Conservation (phyloP, 2,113 vertebrate genomes). For the Hoplias malabaricus region DNA sequence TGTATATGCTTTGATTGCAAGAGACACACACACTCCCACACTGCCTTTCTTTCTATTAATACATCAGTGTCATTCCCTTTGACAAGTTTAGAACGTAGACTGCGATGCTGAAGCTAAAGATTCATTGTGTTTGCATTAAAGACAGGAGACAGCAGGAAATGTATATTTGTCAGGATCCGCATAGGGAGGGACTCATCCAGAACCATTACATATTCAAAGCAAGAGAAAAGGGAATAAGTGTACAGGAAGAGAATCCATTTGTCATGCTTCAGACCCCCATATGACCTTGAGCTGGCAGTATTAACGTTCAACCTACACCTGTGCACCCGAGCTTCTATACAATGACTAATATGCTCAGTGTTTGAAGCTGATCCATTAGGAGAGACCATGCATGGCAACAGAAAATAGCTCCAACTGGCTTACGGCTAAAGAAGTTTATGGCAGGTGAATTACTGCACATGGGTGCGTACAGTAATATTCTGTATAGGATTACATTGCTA, state of each 20-base stretch:
- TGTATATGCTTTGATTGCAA: not conserved
- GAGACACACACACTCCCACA: conserved; percentile 10
- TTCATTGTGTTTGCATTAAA: not conserved
- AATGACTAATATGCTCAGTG: not conserved
- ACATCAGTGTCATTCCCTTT: not conserved
- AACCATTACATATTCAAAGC: too few relatives aligned
- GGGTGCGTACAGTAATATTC: not conserved
- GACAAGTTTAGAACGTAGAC: not conserved
- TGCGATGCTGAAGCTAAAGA: not conserved
- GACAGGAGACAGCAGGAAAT: not conserved
- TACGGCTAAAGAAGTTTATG: not conserved
- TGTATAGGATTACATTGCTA: not conserved
- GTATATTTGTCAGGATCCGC: not conserved
- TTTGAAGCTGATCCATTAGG: not conserved
- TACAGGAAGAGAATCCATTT: too few relatives aligned
- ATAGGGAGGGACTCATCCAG: not conserved
- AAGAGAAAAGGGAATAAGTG: too few relatives aligned
- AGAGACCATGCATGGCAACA: too few relatives aligned
- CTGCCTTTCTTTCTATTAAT: conserved; percentile 23
- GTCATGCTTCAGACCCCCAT: not conserved
- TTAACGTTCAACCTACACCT: not conserved
- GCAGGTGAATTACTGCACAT: not conserved
- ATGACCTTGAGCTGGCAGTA: conserved; percentile 1
- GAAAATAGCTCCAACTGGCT: not conserved
- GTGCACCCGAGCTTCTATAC: not conserved